Percentiles rank a stretch among this genome's conserved stretches.
These are phyloP conservation scores for Athripsodes cinereus DNA, from an alignment of 2,888 invertebrate species.

Conservation along the genomic window DNA sequence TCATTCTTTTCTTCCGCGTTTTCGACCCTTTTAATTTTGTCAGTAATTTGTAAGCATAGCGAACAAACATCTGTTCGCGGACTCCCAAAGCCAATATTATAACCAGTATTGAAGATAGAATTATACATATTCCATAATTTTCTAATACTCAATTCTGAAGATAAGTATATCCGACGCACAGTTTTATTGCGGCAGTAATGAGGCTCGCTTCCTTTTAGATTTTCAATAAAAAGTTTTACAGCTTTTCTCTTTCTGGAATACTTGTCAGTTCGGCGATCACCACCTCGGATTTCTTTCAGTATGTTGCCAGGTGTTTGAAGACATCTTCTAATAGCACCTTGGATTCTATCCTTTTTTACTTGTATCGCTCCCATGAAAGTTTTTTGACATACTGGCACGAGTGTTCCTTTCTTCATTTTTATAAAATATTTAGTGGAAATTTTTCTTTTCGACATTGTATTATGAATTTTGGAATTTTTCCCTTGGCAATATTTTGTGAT, in stretches of 20 bases:
- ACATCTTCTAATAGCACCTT: constrained; percentile 1
- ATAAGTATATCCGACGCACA: constrained; percentile 1
- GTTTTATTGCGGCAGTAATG: constrained; percentile 4
- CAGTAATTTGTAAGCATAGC: constrained; percentile 25
- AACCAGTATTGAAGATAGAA: constrained; percentile 27
- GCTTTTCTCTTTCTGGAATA: constrained; percentile 4
- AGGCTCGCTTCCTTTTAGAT: constrained; percentile 2
- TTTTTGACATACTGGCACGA: constrained; percentile 2
- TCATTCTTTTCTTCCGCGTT: constrained; percentile 25
- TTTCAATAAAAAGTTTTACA: constrained; percentile 1
- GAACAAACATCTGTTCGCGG: constrained; percentile 29
- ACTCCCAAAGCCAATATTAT: constrained; percentile 29
- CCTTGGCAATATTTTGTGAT: neutral
- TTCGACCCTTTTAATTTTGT: constrained; percentile 29
- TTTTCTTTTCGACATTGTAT: neutral
- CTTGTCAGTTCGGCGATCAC: neutral
- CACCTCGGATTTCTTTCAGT: neutral
- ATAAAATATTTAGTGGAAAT: constrained; percentile 4
- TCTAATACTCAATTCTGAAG: constrained; percentile 1
- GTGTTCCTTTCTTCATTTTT: neutral
- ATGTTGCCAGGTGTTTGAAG: constrained; percentile 3
- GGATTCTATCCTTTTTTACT: constrained; percentile 5
- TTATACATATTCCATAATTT: constrained; percentile 2
- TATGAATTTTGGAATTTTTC: neutral
- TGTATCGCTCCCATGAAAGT: constrained; percentile 4